Conservation (phyloP, 2,888 invertebrate genomes). For the Steromphala cineraria region DNA sequence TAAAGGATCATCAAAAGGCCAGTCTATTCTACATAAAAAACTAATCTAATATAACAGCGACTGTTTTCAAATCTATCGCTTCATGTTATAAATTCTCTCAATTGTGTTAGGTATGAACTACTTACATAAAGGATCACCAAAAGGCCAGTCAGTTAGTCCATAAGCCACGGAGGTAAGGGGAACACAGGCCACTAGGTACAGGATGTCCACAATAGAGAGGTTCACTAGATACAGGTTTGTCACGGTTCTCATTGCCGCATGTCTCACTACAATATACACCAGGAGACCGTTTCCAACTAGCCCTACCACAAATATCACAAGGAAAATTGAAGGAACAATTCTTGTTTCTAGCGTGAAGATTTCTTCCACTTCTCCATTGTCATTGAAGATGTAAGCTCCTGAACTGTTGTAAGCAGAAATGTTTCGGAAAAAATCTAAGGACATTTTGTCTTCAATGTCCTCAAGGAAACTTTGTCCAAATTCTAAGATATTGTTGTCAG, state of each 20-base stretch:
- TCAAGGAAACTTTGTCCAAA: neutral
- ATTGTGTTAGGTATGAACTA: constrained; percentile 1
- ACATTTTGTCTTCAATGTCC: neutral
- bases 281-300: constrained; percentile 30
- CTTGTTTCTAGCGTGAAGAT: neutral
- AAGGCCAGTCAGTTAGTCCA: constrained; percentile 87
- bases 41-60: too few relatives aligned
- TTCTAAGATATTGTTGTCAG: neutral
- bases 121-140: constrained; percentile 91
- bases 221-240: constrained; percentile 47
- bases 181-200: constrained; percentile 92
- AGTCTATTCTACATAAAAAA: too few relatives aligned
- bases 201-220: constrained; percentile 81
- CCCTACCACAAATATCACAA: constrained; percentile 8
- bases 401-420: neutral
- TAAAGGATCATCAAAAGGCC: too few relatives aligned
- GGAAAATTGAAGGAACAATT: constrained; percentile 3
- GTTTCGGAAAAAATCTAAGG: neutral
- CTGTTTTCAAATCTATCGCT: too few relatives aligned
- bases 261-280: constrained; percentile 31
- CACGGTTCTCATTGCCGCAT: constrained; percentile 38
- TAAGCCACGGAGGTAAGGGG: constrained; percentile 93
- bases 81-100: too few relatives aligned
- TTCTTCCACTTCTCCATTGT: neutral
- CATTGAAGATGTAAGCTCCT: constrained; percentile 11